These are phyloP conservation scores for Cephus rjabovi DNA, from an alignment of 2,888 invertebrate species.

Conservation along the genomic window DNA sequence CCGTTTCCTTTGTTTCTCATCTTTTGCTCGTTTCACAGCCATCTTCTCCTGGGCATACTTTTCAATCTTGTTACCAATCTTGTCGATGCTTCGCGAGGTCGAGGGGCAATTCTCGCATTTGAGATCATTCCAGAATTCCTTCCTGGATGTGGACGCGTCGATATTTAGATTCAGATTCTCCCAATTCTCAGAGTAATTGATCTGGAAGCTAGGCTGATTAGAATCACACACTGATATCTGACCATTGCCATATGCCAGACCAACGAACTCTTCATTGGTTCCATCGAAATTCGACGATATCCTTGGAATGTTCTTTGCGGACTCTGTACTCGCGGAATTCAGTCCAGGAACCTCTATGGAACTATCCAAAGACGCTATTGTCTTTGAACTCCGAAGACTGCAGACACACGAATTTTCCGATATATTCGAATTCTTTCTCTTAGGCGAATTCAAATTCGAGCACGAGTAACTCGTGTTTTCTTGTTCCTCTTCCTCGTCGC, in stretches of 20 bases:
- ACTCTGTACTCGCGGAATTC: conserved; percentile 30
- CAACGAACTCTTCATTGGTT: conserved; percentile 62
- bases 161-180: conserved; percentile 61
- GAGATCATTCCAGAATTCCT: conserved; percentile 61
- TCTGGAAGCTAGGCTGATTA: conserved; percentile 57
- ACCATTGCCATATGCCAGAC: conserved; percentile 60
- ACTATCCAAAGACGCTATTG: conserved; percentile 36
- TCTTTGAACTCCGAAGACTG: conserved; percentile 42
- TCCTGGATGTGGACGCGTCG: conserved; percentile 51
- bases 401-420: conserved; percentile 58
- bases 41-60: conserved; percentile 49
- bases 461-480: conserved; percentile 62
- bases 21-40: conserved; percentile 39
- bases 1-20: conserved; percentile 48
- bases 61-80: conserved; percentile 53
- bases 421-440: conserved; percentile 43
- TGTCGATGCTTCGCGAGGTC: conserved; percentile 44
- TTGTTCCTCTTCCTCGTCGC: conserved; percentile 44
- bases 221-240: conserved; percentile 60
- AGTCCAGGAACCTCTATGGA: conserved; percentile 38
- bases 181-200: conserved; percentile 64
- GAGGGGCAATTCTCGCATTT: conserved; percentile 59
- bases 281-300: conserved; percentile 60
- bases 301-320: conserved; percentile 44
- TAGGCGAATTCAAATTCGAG: conserved; percentile 58